Evolutionary conservation across 2,113 vertebrate species (phyloP), one percentile per base, ranked within the genome.

Genomic region (Turnix velox): DNA sequence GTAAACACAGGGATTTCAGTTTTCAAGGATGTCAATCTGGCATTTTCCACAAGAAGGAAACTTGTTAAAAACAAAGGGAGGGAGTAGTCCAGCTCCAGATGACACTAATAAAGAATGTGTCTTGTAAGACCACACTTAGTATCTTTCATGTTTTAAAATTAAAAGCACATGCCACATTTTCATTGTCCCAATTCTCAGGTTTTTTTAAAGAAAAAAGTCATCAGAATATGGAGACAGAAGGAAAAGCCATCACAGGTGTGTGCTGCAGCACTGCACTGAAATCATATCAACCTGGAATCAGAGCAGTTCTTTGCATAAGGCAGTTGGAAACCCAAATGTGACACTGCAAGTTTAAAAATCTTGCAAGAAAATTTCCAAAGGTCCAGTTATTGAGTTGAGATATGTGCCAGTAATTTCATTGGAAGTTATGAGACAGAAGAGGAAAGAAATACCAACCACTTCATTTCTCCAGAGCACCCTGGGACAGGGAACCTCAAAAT

Each of bases 1-100:
- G 88, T 74, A 95, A 90, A 95, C 84, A 92, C 51, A 80, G 54
- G 63, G 68, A 91, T 94, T 89, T 74, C 61, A 72, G 87, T 42
- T 92, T 88, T 80, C 90, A 69, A 78, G 52, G 68, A 79, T 96
- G 59, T 76, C 84, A 92, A 30, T 93, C 79, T 88, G 72, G 31
- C 68, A 51, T 68, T 84, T 95, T 73, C 54, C 74, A 84, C 33
- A 27, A 31, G 88, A 59, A 74, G 66, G 31, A 85, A 89, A 77
- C 2, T 5, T 52, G 48, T 46, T 83, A 18, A 85, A 78, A 92
- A 67, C 48, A 68, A 77, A 87, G 54, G 6, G 15, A n/a, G 6
- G 20, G 19, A 86, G 55, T 39, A 67, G 27, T 65, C 33, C 59
- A 66, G 67, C 42, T 87, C 65, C 59, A 62, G 73, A 59, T 3